Evolutionary conservation across 2,888 invertebrate genomes (phyloP).

Genomic region (Nephrotoma guestfalica): DNA sequence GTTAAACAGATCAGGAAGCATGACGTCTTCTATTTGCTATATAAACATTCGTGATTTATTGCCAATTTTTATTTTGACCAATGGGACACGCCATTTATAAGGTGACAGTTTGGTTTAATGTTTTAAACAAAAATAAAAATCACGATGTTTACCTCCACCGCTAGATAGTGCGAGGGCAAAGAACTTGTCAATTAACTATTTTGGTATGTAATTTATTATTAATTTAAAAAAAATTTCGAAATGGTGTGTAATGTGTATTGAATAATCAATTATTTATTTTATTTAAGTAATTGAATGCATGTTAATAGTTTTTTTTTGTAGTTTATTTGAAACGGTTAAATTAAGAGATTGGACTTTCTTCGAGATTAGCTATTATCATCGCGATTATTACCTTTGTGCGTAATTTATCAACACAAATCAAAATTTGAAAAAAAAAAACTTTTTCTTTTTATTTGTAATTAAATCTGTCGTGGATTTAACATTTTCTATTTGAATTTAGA

Average conservation of each 20-base stretch:
- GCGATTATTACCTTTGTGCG: background rate
- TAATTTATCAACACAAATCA: background rate
- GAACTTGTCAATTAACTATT: background rate
- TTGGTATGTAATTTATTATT: background rate
- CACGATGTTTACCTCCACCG: background rate
- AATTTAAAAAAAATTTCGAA: background rate
- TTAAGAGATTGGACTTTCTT: background rate
- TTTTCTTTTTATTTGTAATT: background rate
- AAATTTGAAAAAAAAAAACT: background rate
- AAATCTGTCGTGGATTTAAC: background rate
- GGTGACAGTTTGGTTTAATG: background rate
- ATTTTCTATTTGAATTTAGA: background rate
- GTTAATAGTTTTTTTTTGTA: background rate
- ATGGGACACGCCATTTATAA: background rate
- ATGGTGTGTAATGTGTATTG: background rate
- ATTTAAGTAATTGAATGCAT: background rate
- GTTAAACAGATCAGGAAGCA: background rate
- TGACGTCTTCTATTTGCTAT: background rate
- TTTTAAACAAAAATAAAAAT: background rate
- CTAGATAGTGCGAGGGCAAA: background rate
- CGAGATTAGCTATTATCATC: background rate
- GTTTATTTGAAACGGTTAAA: background rate
- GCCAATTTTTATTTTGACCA: background rate
- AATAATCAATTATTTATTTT: background rate
- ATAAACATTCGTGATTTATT: background rate